Evolutionary conservation across 2,888 invertebrate genomes (phyloP).

Genomic region (Sinodicranocentrus sp.): DNA sequence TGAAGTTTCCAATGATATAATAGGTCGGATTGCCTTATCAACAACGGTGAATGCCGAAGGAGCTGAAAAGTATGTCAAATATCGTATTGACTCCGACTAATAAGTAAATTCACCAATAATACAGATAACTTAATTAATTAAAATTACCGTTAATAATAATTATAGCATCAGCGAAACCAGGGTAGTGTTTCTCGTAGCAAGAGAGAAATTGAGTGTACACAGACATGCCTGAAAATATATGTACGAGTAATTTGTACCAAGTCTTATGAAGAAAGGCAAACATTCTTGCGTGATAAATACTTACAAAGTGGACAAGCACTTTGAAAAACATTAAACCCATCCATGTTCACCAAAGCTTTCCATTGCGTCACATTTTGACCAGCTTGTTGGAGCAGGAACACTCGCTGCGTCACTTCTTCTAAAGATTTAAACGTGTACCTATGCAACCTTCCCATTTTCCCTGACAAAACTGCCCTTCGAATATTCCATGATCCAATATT

Average conservation of each 20-base stretch:
- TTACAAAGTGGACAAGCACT: slow-evolving; percentile 22
- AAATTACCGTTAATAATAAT: slow-evolving; percentile 43
- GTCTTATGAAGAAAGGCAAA: too few species aligned
- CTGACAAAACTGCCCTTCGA: slow-evolving; percentile 12
- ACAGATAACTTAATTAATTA: too few species aligned
- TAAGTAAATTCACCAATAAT: not conserved
- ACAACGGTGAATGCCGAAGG: slow-evolving; percentile 51
- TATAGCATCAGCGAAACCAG: slow-evolving; percentile 36
- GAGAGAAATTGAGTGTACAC: slow-evolving; percentile 24
- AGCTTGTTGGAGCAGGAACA: not conserved
- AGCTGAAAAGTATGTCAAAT: too few species aligned
- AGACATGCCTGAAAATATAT: slow-evolving; percentile 4
- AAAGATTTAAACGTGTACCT: slow-evolving; percentile 43
- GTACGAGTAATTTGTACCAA: not conserved
- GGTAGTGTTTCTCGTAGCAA: slow-evolving; percentile 50
- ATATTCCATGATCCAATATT: slow-evolving; percentile 44
- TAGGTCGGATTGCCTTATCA: slow-evolving; percentile 34
- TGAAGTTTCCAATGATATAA: slow-evolving; percentile 26
- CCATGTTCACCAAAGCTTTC: slow-evolving; percentile 51
- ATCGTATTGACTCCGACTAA: too few species aligned
- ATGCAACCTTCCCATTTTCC: slow-evolving; percentile 43
- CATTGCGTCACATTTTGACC: slow-evolving; percentile 60
- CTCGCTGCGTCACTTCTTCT: slow-evolving; percentile 44
- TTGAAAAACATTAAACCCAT: slow-evolving; percentile 40
- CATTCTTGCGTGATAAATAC: not conserved